Evolutionary conservation across 2,888 invertebrate genomes (phyloP), one percentile per base, ranked within the genome.

Genomic region (Trachelus troglodyta): DNA sequence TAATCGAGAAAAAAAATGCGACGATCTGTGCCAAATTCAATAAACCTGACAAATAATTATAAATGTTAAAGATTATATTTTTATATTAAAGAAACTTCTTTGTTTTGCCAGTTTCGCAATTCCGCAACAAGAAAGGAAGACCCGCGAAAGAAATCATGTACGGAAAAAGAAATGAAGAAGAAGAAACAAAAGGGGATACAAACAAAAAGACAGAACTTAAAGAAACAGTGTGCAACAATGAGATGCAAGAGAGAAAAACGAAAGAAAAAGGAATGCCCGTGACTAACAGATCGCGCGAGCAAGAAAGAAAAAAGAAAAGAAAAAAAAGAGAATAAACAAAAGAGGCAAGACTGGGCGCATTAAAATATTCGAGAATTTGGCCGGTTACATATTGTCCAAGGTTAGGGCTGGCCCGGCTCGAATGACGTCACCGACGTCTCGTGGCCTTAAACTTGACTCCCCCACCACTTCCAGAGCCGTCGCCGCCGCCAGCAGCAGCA

Each of bases 391-490:
- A 87, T 89, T 89, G 88, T 81, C 88, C 88, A 89, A 88, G 89
- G 89, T 89, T 88, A 88, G 86, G 86, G 86, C 85, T 84, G 82
- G 83, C 82, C 80, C 82, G 80, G 81, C 80, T 68, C 69, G 71
- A 78, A 79, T 89, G 90, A 90, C 89, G 89, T 88, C 89, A 90
- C 80, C 86, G 86, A 85, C 88, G 88, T 89, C 87, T 89, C 89
- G 87, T 87, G 88, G 88, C 86, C 88, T 89, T 87, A 89, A 90
- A 90, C 89, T 89, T 89, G 88, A 86, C 85, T 83, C 81, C 86
- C 81, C 82, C 79, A 80, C 79, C 76, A 71, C 71, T n/a, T 33
- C 12, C 33, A 71, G 31, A 31, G 12, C 30, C 69, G 31, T 3
- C 81, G 74, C 1, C 69, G 12, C 69, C 69, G 11, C 12, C 81